These are phyloP conservation scores for Ennomos erosarius DNA, from an alignment of 2,888 invertebrate species.

Conservation along the genomic window DNA sequence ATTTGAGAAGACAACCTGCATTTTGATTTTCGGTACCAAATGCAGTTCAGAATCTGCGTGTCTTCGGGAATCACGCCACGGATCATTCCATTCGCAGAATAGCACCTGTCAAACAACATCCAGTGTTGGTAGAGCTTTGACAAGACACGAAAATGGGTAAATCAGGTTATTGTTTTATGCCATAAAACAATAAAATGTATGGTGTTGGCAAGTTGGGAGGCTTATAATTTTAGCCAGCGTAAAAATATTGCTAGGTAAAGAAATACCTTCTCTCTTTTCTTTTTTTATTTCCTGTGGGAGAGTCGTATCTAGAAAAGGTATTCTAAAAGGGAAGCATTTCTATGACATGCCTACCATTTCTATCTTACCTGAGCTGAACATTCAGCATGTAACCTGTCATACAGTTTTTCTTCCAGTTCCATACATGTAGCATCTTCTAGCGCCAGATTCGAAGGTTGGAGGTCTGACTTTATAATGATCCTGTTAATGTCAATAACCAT, in stretches of 20 bases:
- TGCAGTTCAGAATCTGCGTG: conserved; percentile 91
- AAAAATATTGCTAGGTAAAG: no score
- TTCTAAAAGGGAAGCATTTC: no score
- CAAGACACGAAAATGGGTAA: no score
- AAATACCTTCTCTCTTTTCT: no score
- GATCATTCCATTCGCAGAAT: conserved; percentile 87
- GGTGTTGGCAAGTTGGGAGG: no score
- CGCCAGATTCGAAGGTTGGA: conserved; percentile 88
- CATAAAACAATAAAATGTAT: no score
- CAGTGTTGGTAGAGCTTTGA: no score
- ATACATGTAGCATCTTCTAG: conserved; percentile 92
- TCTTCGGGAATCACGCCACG: conserved; percentile 90
- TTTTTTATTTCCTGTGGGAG: no score
- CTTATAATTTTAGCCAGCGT: no score
- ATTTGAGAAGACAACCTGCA: conserved; percentile 89
- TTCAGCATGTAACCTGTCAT: conserved; percentile 90
- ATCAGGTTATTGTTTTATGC: no score
- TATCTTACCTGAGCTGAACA: conserved; percentile 86
- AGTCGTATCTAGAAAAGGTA: no score
- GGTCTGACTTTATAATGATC: conserved; percentile 88
- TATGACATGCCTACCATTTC: no score
- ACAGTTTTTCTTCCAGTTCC: conserved; percentile 92
- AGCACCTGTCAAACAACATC: conserved; percentile 61
- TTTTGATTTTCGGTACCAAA: conserved; percentile 88
- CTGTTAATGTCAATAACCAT: conserved; percentile 90